Percentiles rank a stretch among this genome's conserved stretches.
These are phyloP conservation scores for Carpatolechia fugitivella DNA, from an alignment of 2,888 invertebrate genomes.

Conservation along the genomic window DNA sequence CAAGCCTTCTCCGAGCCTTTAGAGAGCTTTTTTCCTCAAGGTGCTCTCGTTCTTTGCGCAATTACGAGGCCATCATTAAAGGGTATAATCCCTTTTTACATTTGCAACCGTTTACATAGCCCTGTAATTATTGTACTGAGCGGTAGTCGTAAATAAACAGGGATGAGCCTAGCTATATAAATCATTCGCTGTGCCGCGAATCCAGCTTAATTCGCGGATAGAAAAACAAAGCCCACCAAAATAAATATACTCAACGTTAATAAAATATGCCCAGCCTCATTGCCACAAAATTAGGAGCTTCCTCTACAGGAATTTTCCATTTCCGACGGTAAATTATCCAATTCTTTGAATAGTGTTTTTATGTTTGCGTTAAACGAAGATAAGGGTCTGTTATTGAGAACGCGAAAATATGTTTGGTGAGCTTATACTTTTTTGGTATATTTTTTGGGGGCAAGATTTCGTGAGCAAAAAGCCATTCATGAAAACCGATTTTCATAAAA, in stretches of 20 bases:
- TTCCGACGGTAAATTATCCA: constrained; percentile 51
- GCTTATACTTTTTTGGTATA: background rate
- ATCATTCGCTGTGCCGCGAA: constrained; percentile 64
- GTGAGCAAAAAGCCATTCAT: too few relatives aligned
- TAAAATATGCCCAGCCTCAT: constrained; percentile 30
- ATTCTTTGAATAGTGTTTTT: constrained; percentile 30
- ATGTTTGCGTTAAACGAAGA: background rate
- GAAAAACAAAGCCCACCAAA: constrained; percentile 72
- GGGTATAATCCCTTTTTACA: constrained; percentile 67
- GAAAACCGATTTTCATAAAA: background rate
- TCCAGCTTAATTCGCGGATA: constrained; percentile 72
- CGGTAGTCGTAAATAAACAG: constrained; percentile 71
- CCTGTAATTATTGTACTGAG: constrained; percentile 72
- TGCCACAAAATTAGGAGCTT: constrained; percentile 38
- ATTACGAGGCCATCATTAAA: constrained; percentile 60
- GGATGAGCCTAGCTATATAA: constrained; percentile 75
- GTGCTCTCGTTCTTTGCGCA: constrained; percentile 43
- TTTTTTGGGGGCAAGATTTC: too few relatives aligned
- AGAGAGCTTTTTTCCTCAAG: constrained; percentile 23
- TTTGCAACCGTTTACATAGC: constrained; percentile 65
- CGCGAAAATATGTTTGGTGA: background rate
- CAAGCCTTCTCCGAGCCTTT: constrained; percentile 22
- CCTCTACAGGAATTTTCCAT: constrained; percentile 43
- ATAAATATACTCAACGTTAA: constrained; percentile 49
- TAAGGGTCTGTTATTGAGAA: background rate